Evolutionary conservation across 37 sponge, comb jelly and placozoan genomes (phyloP).

Genomic region (Chondrosia reniformis): DNA sequence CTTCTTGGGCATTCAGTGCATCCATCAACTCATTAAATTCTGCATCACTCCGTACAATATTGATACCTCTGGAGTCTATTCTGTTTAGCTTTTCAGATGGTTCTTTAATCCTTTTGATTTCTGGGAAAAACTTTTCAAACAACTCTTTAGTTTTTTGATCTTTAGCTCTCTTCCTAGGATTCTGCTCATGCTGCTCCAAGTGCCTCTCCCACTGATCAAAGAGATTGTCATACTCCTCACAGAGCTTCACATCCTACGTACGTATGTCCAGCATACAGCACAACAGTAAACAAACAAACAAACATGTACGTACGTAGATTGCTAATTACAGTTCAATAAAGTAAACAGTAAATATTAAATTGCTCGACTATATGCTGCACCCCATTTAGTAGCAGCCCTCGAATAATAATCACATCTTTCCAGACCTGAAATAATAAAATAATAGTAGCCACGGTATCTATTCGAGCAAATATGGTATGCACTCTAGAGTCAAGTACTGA

Average conservation of each 20-base stretch:
- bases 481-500: too few relatives aligned
- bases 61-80: constrained; percentile 56
- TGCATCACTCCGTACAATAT: constrained; percentile 69
- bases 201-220: constrained; percentile 63
- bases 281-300: neutral
- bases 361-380: too few relatives aligned
- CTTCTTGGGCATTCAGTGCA: constrained; percentile 69
- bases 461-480: too few relatives aligned
- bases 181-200: constrained; percentile 41
- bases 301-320: neutral
- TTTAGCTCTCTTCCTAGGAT: constrained; percentile 32
- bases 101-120: constrained; percentile 43
- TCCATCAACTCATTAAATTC: constrained; percentile 61
- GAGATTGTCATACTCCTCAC: constrained; percentile 49
- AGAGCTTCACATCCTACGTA: constrained; percentile 52
- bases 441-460: too few relatives aligned
- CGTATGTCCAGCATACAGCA: too few relatives aligned
- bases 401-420: too few relatives aligned
- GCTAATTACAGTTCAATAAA: neutral
- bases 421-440: too few relatives aligned
- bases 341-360: neutral
- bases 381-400: too few relatives aligned
- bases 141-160: constrained; percentile 68
- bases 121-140: constrained; percentile 78
- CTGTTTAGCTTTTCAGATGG: constrained; percentile 57